phyloP scores from a whole-genome alignment of 1,140 invertebrate genomes.

The Drosophila kurseongensis region DNA sequence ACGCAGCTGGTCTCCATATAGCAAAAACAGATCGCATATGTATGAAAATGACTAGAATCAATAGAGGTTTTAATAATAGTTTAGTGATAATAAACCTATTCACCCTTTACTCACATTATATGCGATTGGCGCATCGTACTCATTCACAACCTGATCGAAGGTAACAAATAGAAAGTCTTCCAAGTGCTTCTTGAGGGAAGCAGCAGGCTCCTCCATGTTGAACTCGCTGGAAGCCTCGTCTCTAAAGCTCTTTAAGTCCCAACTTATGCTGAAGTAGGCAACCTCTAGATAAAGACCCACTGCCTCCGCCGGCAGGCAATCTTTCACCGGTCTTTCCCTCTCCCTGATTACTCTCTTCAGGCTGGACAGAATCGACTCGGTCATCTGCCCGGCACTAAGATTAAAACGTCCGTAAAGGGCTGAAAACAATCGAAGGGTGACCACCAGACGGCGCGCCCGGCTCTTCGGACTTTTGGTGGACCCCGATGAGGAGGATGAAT shows the following conservation, averaged over 20 bases:
- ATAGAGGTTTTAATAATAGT: neutral
- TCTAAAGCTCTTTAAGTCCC: constrained; percentile 31
- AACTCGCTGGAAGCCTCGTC: too few species aligned
- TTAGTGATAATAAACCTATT: neutral
- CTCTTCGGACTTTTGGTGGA: neutral
- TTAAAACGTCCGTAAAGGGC: constrained; percentile 44
- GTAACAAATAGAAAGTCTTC: constrained; percentile 13
- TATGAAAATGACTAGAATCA: constrained; percentile 28
- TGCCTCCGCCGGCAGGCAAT: neutral
- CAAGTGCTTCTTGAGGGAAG: constrained; percentile 9
- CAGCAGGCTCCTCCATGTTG: constrained; percentile 6
- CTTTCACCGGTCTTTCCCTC: neutral
- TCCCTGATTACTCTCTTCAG: neutral
- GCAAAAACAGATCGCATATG: constrained; percentile 47
- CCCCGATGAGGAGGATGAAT: neutral
- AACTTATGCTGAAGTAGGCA: constrained; percentile 25
- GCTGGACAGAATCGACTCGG: constrained; percentile 9
- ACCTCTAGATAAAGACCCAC: constrained; percentile 23
- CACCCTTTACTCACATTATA: constrained; percentile 2
- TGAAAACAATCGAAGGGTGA: constrained; percentile 22
- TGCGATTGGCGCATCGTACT: neutral
- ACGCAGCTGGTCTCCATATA: constrained; percentile 29
- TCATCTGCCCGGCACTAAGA: constrained; percentile 20
- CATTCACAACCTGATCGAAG: neutral
- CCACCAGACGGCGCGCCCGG: neutral